Evolutionary conservation across 2,797 vertebrate genomes (phyloP).

Genomic region (Melanotaenia trifasciata): DNA sequence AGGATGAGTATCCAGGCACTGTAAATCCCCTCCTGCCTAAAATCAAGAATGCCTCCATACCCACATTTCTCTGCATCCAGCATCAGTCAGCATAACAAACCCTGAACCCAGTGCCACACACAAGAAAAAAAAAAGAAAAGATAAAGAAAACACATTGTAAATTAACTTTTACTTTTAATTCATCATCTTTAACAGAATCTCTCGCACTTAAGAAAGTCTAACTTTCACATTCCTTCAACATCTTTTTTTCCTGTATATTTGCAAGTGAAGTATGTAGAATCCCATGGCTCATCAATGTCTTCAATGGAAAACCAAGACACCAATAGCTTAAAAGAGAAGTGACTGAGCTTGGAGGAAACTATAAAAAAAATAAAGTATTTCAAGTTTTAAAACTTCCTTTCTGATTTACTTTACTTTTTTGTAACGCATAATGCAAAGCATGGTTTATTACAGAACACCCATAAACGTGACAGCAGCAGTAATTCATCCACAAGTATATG

Average conservation of each 20-base stretch:
- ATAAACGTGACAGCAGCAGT: not conserved
- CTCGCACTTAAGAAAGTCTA: constrained; percentile 69
- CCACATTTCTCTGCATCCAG: constrained; percentile 33
- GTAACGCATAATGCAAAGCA: not conserved
- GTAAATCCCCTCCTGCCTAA: constrained; percentile 47
- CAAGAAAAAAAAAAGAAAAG: constrained; percentile 3
- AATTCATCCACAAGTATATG: not conserved
- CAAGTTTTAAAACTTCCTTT: constrained; percentile 38
- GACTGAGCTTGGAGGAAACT: constrained; percentile 35
- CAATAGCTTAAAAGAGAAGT: constrained; percentile 45
- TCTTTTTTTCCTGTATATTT: constrained; percentile 68
- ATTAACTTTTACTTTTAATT: constrained; percentile 44
- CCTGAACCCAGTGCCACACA: constrained; percentile 41
- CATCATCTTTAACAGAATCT: constrained; percentile 47
- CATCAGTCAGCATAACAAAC: constrained; percentile 42
- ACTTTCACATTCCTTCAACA: constrained; percentile 67
- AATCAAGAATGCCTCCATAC: constrained; percentile 50
- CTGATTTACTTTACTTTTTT: constrained; percentile 17
- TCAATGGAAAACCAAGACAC: constrained; percentile 21
- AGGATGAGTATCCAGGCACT: constrained; percentile 51
- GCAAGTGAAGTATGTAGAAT: constrained; percentile 65
- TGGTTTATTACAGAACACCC: no score
- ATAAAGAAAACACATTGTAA: constrained; percentile 45
- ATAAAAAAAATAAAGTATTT: constrained; percentile 63
- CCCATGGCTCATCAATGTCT: constrained; percentile 47